A percentile compares a stretch with the other conserved stretches of the same genome.
phyloP scores from a whole-genome alignment of 2,113 vertebrate genomes.

The Vombatus ursinus region DNA sequence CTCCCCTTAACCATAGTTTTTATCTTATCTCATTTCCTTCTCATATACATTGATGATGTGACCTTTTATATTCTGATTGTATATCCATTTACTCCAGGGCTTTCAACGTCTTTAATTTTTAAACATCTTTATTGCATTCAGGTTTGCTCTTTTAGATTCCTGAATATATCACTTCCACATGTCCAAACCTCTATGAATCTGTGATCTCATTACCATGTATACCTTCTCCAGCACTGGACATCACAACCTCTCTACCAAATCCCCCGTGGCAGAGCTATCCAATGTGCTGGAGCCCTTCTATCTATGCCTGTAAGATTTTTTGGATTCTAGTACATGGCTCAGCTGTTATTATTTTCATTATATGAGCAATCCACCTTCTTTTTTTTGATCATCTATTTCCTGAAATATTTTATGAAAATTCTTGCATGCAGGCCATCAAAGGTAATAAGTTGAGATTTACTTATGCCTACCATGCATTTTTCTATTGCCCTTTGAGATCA shows the following conservation, averaged over 20 bases:
- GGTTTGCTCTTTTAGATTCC: background rate
- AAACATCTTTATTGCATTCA: background rate
- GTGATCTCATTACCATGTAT: background rate
- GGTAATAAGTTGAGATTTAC: background rate
- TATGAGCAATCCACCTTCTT: background rate
- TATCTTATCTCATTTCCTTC: background rate
- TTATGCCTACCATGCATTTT: background rate
- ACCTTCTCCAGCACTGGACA: background rate
- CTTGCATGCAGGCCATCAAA: background rate
- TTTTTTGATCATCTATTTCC: background rate
- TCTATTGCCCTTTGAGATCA: background rate
- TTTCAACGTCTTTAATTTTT: background rate
- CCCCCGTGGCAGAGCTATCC: background rate
- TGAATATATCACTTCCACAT: background rate
- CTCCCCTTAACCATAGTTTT: background rate
- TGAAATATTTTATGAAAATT: background rate
- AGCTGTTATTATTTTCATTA: background rate
- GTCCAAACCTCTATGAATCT: background rate
- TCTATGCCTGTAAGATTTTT: background rate
- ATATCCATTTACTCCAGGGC: background rate
- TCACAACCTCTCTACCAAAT: background rate
- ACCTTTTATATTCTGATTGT: background rate
- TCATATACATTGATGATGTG: background rate
- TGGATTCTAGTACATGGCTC: background rate
- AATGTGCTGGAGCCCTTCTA: background rate